Conservation (phyloP, 2,888 invertebrate genomes). For the Plebejus anna region DNA sequence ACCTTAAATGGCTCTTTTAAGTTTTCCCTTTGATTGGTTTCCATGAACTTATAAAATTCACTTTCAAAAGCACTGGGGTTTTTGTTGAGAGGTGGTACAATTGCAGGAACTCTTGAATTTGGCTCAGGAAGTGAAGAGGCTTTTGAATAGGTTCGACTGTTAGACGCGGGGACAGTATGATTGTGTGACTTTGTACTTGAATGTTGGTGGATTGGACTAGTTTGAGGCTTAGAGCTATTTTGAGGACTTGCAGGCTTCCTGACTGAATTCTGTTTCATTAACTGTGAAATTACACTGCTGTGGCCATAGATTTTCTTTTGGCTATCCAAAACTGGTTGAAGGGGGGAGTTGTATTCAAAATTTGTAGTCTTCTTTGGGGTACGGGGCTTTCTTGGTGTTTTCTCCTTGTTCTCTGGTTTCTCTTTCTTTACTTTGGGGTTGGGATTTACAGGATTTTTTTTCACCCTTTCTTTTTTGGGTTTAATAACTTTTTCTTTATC, state of each 20-base stretch:
- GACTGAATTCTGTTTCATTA: not conserved
- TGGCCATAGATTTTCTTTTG: constrained; percentile 42
- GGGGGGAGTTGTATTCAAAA: constrained; percentile 51
- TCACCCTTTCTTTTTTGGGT: constrained; percentile 45
- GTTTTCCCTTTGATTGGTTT: constrained; percentile 25
- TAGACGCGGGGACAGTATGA: constrained; percentile 32
- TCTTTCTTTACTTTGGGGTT: constrained; percentile 44
- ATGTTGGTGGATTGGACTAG: constrained; percentile 9
- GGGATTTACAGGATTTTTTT: constrained; percentile 42
- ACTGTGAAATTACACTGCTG: constrained; percentile 8
- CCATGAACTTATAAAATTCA: constrained; percentile 69
- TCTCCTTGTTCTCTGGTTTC: constrained; percentile 47
- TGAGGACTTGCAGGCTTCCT: constrained; percentile 21
- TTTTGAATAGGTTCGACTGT: constrained; percentile 39
- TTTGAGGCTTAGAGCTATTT: not conserved
- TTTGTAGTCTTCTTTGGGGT: constrained; percentile 52
- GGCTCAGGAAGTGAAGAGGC: constrained; percentile 43
- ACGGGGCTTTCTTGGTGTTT: constrained; percentile 60
- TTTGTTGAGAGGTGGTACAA: constrained; percentile 58
- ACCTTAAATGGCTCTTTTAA: constrained; percentile 39
- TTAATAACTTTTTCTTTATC: constrained; percentile 46
- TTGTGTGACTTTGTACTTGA: constrained; percentile 31
- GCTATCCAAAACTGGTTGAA: constrained; percentile 53
- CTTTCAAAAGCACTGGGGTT: constrained; percentile 67
- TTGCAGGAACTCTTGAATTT: constrained; percentile 49